Evolutionary conservation across 2,113 vertebrate genomes (phyloP), one percentile per base, ranked within the genome.

Genomic region (Chiloscyllium plagiosum): DNA sequence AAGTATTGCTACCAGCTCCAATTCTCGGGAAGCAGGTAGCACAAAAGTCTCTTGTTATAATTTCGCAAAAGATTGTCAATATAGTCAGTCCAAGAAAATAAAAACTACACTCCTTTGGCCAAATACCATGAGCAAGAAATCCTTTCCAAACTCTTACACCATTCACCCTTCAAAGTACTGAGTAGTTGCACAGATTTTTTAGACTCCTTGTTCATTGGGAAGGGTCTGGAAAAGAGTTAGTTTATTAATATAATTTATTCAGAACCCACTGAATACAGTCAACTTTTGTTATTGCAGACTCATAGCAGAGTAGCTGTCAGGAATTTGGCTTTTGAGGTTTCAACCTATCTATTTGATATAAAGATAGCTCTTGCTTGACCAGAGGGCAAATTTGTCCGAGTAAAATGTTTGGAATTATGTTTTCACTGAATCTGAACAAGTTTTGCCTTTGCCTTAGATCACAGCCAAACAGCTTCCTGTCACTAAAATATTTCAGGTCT

Each of bases 301-400:
- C 70, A 29, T 12, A 26, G 26, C 47, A 89, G 56, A 89, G 26
- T 29, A 90, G 87, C n/a, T 70, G 70, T 70, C 22, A 94, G 66
- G n/a, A 7, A 70, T n/a, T 94, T 94, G 37, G 22, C 66, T 70
- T 94, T 94, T 15, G 93, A 47, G 66, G 37, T 68, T 70, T 94
- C 19, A 61, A 61, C 92, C 20, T 2, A 24, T 94, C 19, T 94
- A 5, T 20, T 70, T 20, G 37, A 61, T 4, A 61, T 87, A 87
- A 87, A 61, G 52, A 90, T 52, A 90, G 87, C 56, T 4, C 61
- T 52, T 90, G 87, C 87, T 37, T 94, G 93, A 94, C 68, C 37
- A 29, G 42, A 90, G 22, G 6, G 56, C 52, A 33, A 17, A 52
- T 90, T 61, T 61, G 13, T 33, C 61, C 52, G 61, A 33, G 33